Conservation (phyloP, 1,140 invertebrate genomes). For the Coboldia fuscipes region DNA sequence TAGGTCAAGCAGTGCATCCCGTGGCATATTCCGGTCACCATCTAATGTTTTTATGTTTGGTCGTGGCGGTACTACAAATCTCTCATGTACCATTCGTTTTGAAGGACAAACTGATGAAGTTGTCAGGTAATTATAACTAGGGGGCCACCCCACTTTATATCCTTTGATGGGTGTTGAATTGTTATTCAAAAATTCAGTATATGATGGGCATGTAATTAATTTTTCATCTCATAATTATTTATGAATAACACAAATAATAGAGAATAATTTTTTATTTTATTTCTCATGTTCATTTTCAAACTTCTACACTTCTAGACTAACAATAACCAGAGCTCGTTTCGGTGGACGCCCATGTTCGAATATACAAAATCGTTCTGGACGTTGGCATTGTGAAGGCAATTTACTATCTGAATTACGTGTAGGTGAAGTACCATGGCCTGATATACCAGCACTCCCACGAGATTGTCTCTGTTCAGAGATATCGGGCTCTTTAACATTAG, state of each 20-base stretch:
- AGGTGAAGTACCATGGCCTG: slow-evolving; percentile 51
- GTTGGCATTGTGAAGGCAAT: slow-evolving; percentile 12
- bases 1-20: slow-evolving; percentile 12
- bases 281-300: too few relatives aligned
- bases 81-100: slow-evolving; percentile 30
- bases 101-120: not conserved
- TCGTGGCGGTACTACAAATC: slow-evolving; percentile 47
- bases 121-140: too few relatives aligned
- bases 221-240: too few relatives aligned
- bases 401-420: slow-evolving; percentile 33
- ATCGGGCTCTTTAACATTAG: slow-evolving; percentile 30
- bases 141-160: too few relatives aligned
- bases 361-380: slow-evolving; percentile 21
- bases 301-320: slow-evolving; percentile 23
- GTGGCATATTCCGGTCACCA: slow-evolving; percentile 48
- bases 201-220: too few relatives aligned
- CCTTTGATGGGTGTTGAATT: too few relatives aligned
- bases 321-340: slow-evolving; percentile 38
- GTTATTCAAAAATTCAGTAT: too few relatives aligned
- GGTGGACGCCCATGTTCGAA: slow-evolving; percentile 24
- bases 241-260: too few relatives aligned
- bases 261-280: too few relatives aligned
- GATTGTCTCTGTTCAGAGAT: slow-evolving; percentile 56
- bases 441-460: slow-evolving; percentile 34
- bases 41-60: slow-evolving; percentile 64